phyloP scores from a whole-genome alignment of 1,140 invertebrate genomes.

The Diprion similis region DNA sequence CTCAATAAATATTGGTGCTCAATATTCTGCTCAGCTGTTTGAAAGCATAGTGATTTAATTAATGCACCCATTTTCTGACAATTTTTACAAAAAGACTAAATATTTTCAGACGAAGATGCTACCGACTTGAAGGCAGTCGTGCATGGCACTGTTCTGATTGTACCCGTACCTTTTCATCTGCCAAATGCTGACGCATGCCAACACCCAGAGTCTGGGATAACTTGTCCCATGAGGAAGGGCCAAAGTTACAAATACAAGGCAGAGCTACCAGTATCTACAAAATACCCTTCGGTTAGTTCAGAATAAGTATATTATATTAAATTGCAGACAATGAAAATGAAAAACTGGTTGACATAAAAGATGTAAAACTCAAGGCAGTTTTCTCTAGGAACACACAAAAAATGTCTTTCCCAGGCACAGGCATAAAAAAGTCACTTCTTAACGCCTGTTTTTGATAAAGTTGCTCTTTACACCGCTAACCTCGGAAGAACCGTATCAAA shows the following conservation, averaged over 20 bases:
- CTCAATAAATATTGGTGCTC: background rate
- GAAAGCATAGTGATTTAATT: background rate
- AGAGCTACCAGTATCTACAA: constrained; percentile 65
- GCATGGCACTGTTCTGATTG: constrained; percentile 73
- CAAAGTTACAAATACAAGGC: constrained; percentile 67
- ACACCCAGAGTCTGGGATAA: constrained; percentile 62
- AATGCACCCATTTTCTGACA: constrained; percentile 16
- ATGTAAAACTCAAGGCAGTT: background rate
- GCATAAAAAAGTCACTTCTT: no score
- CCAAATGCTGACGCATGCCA: constrained; percentile 73
- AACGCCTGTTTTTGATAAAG: no score
- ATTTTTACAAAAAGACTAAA: constrained; percentile 6
- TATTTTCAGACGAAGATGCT: constrained; percentile 55
- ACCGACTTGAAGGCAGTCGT: constrained; percentile 66
- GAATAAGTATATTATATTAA: background rate
- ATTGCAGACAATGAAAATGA: background rate
- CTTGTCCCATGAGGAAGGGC: constrained; percentile 70
- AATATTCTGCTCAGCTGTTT: background rate
- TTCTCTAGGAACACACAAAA: background rate
- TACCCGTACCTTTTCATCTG: constrained; percentile 75
- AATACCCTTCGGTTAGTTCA: constrained; percentile 68
- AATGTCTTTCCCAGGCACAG: background rate
- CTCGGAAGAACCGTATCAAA: no score
- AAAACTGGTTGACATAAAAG: background rate
- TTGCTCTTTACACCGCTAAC: no score